Conservation (phyloP, 2,888 invertebrate species). For the Hybos culiciformis region DNA sequence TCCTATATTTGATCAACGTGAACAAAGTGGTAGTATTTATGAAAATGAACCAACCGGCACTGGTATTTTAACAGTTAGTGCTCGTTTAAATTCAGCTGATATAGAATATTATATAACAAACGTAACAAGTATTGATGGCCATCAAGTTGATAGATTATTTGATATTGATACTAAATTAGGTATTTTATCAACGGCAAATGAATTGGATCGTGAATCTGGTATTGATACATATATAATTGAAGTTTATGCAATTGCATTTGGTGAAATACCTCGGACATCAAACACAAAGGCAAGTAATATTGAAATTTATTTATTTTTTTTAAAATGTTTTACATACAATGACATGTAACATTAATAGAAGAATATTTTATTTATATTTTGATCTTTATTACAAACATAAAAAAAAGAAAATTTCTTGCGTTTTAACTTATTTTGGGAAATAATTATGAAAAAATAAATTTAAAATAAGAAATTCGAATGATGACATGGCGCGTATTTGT, state of each 20-base stretch:
- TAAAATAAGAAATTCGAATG: too few species aligned
- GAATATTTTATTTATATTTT: too few species aligned
- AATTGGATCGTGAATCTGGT: slow-evolving; percentile 72
- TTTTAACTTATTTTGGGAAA: too few species aligned
- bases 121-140: slow-evolving; percentile 48
- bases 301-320: too few species aligned
- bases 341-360: too few species aligned
- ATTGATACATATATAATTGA: slow-evolving; percentile 71
- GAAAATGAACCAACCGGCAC: slow-evolving; percentile 85
- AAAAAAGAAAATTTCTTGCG: too few species aligned
- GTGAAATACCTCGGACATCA: slow-evolving; percentile 57
- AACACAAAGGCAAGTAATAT: slow-evolving; percentile 62
- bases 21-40: slow-evolving; percentile 62
- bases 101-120: slow-evolving; percentile 87
- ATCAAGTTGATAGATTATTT: slow-evolving; percentile 78
- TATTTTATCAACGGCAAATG: slow-evolving; percentile 70
- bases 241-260: slow-evolving; percentile 68
- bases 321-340: too few species aligned
- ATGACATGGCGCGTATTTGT: too few species aligned
- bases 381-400: too few species aligned
- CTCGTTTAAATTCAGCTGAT: slow-evolving; percentile 48
- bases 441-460: too few species aligned
- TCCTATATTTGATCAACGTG: slow-evolving; percentile 48
- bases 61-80: slow-evolving; percentile 67
- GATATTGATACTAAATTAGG: slow-evolving; percentile 82